Percentiles rank a stretch among this genome's conserved stretches.
These are phyloP conservation scores for Leptura quadrifasciata DNA, from an alignment of 2,888 invertebrate species.

Conservation along the genomic window DNA sequence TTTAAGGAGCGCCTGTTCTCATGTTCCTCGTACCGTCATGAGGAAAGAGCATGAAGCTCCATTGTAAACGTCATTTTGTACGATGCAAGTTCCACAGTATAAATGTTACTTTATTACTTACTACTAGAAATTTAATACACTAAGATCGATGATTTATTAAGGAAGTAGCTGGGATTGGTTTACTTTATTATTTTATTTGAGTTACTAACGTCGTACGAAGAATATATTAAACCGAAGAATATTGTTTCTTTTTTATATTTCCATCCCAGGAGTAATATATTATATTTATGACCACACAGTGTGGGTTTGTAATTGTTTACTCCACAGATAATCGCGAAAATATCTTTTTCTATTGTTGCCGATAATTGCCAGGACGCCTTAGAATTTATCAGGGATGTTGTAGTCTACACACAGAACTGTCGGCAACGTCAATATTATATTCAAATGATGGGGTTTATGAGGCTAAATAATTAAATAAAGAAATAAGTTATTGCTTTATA, in stretches of 20 bases:
- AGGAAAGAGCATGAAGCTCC: conserved; percentile 43
- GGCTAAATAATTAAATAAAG: too few species aligned
- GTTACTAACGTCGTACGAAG: background rate
- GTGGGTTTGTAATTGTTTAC: background rate
- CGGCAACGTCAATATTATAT: too few species aligned
- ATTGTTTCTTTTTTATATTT: background rate
- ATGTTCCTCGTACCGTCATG: conserved; percentile 45
- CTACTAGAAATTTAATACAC: conserved; percentile 39
- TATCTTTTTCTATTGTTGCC: background rate
- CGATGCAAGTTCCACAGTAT: conserved; percentile 35
- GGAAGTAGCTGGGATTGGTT: conserved; percentile 31
- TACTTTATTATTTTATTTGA: conserved; percentile 8
- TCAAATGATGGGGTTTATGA: too few species aligned
- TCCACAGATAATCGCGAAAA: background rate
- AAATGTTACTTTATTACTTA: conserved; percentile 36
- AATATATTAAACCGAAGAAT: background rate
- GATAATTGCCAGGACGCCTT: background rate
- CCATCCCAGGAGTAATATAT: background rate
- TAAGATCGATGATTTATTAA: conserved; percentile 32
- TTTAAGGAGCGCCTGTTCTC: conserved; percentile 52
- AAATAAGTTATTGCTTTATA: too few species aligned
- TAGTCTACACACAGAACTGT: too few species aligned
- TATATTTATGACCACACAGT: background rate
- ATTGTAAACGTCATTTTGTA: conserved; percentile 50
- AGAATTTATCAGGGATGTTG: too few species aligned